Conservation (phyloP, 2,888 invertebrate genomes). For the Lingula anatina region DNA sequence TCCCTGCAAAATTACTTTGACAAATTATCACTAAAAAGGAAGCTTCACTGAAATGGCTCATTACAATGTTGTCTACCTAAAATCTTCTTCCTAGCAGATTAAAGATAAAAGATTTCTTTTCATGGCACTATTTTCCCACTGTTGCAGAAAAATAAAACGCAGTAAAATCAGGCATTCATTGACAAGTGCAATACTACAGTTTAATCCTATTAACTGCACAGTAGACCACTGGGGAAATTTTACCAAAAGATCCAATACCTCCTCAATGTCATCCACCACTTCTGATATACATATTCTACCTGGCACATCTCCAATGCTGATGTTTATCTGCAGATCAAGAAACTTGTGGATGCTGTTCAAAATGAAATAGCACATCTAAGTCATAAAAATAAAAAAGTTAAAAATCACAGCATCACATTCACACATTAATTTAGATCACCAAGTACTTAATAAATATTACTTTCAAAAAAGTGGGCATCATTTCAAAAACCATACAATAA, state of each 20-base stretch:
- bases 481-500: too few species aligned
- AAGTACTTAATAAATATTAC: neutral
- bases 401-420: neutral
- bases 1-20: conserved; percentile 17
- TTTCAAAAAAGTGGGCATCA: too few species aligned
- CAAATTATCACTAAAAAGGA: too few species aligned
- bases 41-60: too few species aligned
- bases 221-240: too few species aligned
- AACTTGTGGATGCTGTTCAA: conserved; percentile 21
- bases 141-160: neutral
- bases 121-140: too few species aligned
- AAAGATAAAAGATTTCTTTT: too few species aligned
- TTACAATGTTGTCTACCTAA: too few species aligned
- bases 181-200: neutral
- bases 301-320: conserved; percentile 14
- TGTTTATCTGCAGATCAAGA: conserved; percentile 20
- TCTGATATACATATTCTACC: conserved; percentile 32
- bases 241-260: conserved; percentile 12
- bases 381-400: too few species aligned
- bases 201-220: too few species aligned
- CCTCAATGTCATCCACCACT: conserved; percentile 18
- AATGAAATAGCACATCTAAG: neutral
- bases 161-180: neutral
- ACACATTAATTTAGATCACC: neutral
- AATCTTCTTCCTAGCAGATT: too few species aligned